These are phyloP conservation scores for Morone saxatilis DNA, from an alignment of 2,113 vertebrate genomes.

Conservation along the genomic window DNA sequence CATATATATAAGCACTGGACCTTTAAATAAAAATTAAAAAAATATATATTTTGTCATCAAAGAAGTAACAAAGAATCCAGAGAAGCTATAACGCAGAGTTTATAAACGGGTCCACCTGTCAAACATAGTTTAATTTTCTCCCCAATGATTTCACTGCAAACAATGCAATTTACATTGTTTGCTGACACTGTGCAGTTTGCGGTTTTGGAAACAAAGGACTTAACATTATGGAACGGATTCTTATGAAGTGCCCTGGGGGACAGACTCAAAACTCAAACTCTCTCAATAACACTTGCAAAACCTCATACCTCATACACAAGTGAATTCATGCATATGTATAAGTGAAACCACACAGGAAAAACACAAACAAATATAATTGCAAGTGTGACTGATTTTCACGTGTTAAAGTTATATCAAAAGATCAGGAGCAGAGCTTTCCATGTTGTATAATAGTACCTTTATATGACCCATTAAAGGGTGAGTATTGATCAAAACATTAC, in stretches of 20 bases:
- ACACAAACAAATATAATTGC: background rate
- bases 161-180: slow-evolving; percentile 6
- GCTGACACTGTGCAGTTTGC: background rate
- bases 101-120: background rate
- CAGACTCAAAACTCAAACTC: slow-evolving; percentile 10
- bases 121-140: background rate
- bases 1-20: no score
- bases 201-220: slow-evolving; percentile 16
- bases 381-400: background rate
- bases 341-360: background rate
- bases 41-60: background rate
- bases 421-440: background rate
- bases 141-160: background rate
- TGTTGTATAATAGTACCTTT: background rate
- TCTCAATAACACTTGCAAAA: background rate
- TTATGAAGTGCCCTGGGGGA: slow-evolving; percentile 1
- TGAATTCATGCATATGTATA: background rate
- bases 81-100: background rate
- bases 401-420: background rate
- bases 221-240: slow-evolving; percentile 16
- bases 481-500: background rate
- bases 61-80: background rate
- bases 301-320: background rate
- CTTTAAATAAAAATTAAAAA: no score
- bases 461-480: background rate